Base-by-base conservation (phyloP, 1,140 invertebrate genomes). In the Megalopta genalis region DNA sequence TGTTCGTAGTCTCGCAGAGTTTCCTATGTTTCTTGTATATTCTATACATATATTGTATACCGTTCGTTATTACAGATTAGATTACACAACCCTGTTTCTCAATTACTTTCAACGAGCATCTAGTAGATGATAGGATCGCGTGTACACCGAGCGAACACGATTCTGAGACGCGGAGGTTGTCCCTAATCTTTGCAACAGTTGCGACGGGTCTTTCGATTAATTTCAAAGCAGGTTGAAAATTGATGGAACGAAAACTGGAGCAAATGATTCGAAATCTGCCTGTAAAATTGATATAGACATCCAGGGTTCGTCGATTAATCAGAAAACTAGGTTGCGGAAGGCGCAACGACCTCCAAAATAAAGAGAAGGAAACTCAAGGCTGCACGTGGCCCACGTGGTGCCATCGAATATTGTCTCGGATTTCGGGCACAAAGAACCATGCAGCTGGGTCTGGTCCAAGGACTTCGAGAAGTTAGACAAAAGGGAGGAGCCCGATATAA, bases 61-160 rank as follows among this genome's bases (percentile, higher is more conserved):
- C 12, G 57, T 4, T 46, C 52, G 60, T 66, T 71, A 60, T 52
- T 59, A n/a, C n/a, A n/a, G n/a, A n/a, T 10, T 23, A 59, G n/a
- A 12, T 80, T 82, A 27, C 59, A 59, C n/a, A 70, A 81, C 74
- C 39, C 73, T 62, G n/a, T 69, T 68, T 21, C n/a, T 32, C 70
- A 46, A 68, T 74, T 63, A 39, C 27, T 39, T 21, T 46, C 18
- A 18, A 1, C 37, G 16, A 72, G 27, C 9, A 14, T 42, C 5
- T 49, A 18, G 6, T 25, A 14, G 12, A 39, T 25, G 21, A 65
- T 39, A 63, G 14, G 16, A 68, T 46, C 37, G 16, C 6, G 4
- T 42, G 42, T 62, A 74, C 63, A 52, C 2, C 46, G 27, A 68
- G 7, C 14, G 16, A 57, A 7, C 27, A n/a, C 60, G 14, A 1